Conservation (phyloP, 2,797 vertebrate species). For the Fringilla coelebs region DNA sequence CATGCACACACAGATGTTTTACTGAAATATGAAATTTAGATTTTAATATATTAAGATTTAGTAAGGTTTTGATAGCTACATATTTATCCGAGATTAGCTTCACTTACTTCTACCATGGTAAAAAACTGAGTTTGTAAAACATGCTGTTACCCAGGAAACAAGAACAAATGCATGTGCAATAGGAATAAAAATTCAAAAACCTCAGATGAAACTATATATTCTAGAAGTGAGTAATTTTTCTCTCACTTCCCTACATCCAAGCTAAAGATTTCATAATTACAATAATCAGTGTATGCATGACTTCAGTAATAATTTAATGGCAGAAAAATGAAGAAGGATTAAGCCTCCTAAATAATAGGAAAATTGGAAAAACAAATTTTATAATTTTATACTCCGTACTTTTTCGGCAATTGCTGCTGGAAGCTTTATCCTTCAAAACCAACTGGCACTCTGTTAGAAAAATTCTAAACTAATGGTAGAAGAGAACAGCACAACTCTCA, state of each 20-base stretch:
- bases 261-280: background rate
- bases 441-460: background rate
- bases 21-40: background rate
- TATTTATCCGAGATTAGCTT: background rate
- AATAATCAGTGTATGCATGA: background rate
- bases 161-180: background rate
- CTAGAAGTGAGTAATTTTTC: background rate
- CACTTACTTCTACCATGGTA: background rate
- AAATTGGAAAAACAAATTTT: background rate
- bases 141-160: slow-evolving; percentile 42
- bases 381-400: background rate
- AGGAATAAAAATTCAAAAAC: background rate
- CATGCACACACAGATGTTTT: background rate
- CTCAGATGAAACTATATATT: background rate
- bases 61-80: background rate
- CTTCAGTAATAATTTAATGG: background rate
- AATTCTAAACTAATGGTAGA: background rate
- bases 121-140: slow-evolving; percentile 11
- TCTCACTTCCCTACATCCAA: background rate
- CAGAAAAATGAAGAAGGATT: background rate
- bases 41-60: background rate
- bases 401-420: background rate
- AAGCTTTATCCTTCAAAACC: background rate
- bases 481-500: background rate
- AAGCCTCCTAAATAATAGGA: background rate